Evolutionary conservation across 1,140 invertebrate genomes (phyloP), one percentile per base, ranked within the genome.

Genomic region (Papilio glaucus): DNA sequence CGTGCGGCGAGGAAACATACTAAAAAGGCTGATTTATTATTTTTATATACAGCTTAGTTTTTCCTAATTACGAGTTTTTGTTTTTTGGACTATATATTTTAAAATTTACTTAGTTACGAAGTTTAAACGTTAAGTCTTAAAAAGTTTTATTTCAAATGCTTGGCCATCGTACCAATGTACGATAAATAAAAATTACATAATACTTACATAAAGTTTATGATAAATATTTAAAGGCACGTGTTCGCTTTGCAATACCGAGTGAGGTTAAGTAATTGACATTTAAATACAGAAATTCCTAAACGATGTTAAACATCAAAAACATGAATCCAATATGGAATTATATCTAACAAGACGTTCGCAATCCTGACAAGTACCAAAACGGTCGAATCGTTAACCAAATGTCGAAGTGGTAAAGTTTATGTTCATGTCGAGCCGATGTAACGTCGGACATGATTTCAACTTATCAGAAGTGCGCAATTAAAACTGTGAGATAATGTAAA

Each of bases 401-500:
- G 67, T 69, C 67, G 37, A 29, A 1, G 65, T 42, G 18, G 65
- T 45, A 29, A 68, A 68, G n/a, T 69, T 53, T 53, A 53, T 69
- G 41, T 45, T 41, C 21, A 24, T 41, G 21, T 12, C 38, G 24
- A 68, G 29, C 6, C 65, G 21, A 29, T 38, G 60, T 15, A 24
- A 63, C 37, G 53, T 53, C 45, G 39, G 72, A 72, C 62, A 75
- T 41, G 62, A 39, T 72, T 53, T 68, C 75, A 71, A 61, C 67
- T 69, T 71, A 73, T 77, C 73, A 73, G 61, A 67, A 72, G 61
- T 24, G 42, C 29, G 72, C 73, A 84, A 82, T 82, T 84, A 84
- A 82, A 81, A 79, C 67, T 76, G 72, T 87, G 77, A 87, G 82
- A 87, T 87, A 85, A 87, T 81, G 81, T 85, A 78, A 81, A 87